Evolutionary conservation across 53 echinoderm and acorn worm species (phyloP).

Genomic region (Temnopleurus reevesii): DNA sequence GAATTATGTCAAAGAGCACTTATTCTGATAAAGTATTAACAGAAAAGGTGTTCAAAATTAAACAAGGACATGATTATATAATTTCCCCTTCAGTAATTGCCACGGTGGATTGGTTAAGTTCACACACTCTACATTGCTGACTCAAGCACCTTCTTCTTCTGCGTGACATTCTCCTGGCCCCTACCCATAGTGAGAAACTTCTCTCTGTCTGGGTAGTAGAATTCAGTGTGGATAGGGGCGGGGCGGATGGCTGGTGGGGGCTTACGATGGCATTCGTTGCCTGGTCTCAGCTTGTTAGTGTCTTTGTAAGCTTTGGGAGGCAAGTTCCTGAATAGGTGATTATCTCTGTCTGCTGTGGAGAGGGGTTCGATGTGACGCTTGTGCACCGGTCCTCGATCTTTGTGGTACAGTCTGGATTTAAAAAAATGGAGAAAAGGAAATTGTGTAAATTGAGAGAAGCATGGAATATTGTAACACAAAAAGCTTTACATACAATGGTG

Average conservation of each 20-base stretch:
- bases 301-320: constrained; percentile 58
- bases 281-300: constrained; percentile 69
- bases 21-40: too few relatives aligned
- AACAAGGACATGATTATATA: too few relatives aligned
- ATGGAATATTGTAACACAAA: too few relatives aligned
- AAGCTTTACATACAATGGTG: too few relatives aligned
- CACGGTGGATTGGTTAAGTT: too few relatives aligned
- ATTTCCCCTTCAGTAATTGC: too few relatives aligned
- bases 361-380: constrained; percentile 80
- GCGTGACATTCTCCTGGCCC: background rate
- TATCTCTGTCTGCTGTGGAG: constrained; percentile 69
- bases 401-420: constrained; percentile 95
- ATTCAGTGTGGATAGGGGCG: constrained; percentile 82
- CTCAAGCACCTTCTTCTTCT: constrained; percentile 52
- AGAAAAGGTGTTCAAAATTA: too few relatives aligned
- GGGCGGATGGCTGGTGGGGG: constrained; percentile 88
- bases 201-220: constrained; percentile 94
- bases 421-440: too few relatives aligned
- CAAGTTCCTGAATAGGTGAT: constrained; percentile 75
- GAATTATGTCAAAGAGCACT: too few relatives aligned
- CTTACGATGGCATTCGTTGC: constrained; percentile 82
- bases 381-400: constrained; percentile 72
- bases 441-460: too few relatives aligned
- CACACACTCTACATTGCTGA: constrained; percentile 12
- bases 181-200: constrained; percentile 54